These are phyloP conservation scores for Champsocephalus esox DNA, from an alignment of 2,797 vertebrate species.

Conservation along the genomic window DNA sequence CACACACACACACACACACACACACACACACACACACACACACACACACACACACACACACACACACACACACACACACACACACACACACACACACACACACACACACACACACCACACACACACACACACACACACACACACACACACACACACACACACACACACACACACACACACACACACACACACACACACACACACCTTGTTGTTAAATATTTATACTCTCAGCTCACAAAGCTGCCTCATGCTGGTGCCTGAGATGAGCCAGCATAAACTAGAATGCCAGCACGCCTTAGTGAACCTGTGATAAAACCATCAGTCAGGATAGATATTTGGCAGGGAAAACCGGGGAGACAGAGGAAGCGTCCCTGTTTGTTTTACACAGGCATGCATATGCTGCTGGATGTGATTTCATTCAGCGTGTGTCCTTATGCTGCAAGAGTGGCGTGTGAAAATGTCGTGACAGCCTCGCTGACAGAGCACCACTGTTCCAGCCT, in stretches of 20 bases:
- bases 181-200: neutral
- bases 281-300: slow-evolving; percentile 36
- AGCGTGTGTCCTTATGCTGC: slow-evolving; percentile 29
- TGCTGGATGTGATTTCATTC: slow-evolving; percentile 28
- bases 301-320: slow-evolving; percentile 51
- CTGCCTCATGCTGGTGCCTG: slow-evolving; percentile 36
- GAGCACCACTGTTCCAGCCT: slow-evolving; percentile 57
- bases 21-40: too few relatives aligned
- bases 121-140: neutral
- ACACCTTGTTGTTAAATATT: slow-evolving; percentile 48
- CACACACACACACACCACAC: too few relatives aligned
- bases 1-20: neutral
- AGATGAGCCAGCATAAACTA: slow-evolving; percentile 54
- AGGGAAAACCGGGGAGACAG: slow-evolving; percentile 29
- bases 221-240: slow-evolving; percentile 31
- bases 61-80: neutral
- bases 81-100: too few relatives aligned
- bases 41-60: too few relatives aligned
- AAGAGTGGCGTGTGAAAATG: slow-evolving; percentile 50
- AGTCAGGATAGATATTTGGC: slow-evolving; percentile 38
- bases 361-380: slow-evolving; percentile 38
- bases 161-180: neutral
- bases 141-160: too few relatives aligned
- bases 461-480: slow-evolving; percentile 65
- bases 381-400: slow-evolving; percentile 28